Evolutionary conservation across 2,113 vertebrate species (phyloP).

Genomic region (Guaruba guarouba): DNA sequence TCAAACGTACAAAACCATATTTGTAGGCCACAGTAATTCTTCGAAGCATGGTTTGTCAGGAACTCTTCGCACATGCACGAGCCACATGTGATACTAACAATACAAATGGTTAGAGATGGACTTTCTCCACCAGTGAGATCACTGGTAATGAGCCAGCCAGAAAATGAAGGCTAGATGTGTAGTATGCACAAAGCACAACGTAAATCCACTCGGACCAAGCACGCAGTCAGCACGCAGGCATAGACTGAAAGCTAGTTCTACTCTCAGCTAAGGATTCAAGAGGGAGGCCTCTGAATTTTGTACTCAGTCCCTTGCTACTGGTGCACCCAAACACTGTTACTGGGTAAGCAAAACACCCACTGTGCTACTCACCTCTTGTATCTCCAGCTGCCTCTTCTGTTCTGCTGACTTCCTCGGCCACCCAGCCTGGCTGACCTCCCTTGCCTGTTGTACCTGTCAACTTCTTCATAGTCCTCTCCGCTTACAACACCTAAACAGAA

Average conservation of each 20-base stretch:
- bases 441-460: constrained; percentile 83
- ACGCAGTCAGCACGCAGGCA: rapidly evolving
- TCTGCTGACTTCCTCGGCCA: constrained; percentile 82
- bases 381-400: constrained; percentile 91
- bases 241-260: background rate
- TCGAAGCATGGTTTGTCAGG: background rate
- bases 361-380: constrained; percentile 86
- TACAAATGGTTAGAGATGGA: background rate
- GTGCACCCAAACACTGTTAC: background rate
- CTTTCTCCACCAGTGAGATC: background rate
- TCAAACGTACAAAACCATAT: background rate
- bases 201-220: background rate
- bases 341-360: background rate
- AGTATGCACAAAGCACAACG: background rate
- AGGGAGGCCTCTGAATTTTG: background rate
- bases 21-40: background rate
- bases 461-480: constrained; percentile 91
- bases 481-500: constrained; percentile 77
- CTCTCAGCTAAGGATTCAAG: background rate
- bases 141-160: background rate
- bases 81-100: background rate
- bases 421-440: constrained; percentile 72
- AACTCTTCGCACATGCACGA: background rate
- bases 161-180: background rate
- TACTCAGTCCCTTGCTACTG: background rate